A percentile compares a stretch with the other conserved stretches of the same genome.
Conservation (phyloP, 2,797 vertebrate species). For the Pantherophis alleghaniensis region DNA sequence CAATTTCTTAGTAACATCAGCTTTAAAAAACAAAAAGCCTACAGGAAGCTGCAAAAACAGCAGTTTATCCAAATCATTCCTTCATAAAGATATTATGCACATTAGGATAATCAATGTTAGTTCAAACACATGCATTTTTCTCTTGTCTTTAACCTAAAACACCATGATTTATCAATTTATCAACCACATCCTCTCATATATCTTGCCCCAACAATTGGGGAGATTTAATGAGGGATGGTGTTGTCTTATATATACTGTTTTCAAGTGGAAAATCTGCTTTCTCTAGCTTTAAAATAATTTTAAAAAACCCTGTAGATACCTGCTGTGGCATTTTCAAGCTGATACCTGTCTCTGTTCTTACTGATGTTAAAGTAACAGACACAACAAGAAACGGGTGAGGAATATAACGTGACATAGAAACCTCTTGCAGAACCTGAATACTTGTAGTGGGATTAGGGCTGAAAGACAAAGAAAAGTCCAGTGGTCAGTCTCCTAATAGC, state of each 20-base stretch:
- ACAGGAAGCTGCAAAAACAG: not conserved
- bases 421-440: conserved; percentile 93
- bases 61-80: not conserved
- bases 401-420: conserved; percentile 98
- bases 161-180: not conserved
- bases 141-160: not conserved
- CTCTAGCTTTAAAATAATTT: not conserved
- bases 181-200: not conserved
- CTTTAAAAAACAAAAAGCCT: not conserved
- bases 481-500: conserved; percentile 6
- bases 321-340: conserved; percentile 95
- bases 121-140: not conserved
- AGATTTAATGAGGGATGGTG: not conserved
- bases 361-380: conserved; percentile 94
- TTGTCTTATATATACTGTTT: not conserved
- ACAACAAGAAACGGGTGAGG: conserved; percentile 95
- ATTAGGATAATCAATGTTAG: not conserved
- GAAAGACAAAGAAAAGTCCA: conserved; percentile 47
- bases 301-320: conserved; percentile 70
- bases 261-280: not conserved
- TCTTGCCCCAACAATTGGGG: not conserved
- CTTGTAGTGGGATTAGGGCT: conserved; percentile 84
- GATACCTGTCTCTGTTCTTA: conserved; percentile 96
- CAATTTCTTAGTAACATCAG: not conserved
- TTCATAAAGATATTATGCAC: not conserved